A percentile compares a stretch with the other conserved stretches of the same genome.
These are phyloP conservation scores for Falco novaeseelandiae DNA, from an alignment of 2,797 vertebrate genomes.

Conservation along the genomic window DNA sequence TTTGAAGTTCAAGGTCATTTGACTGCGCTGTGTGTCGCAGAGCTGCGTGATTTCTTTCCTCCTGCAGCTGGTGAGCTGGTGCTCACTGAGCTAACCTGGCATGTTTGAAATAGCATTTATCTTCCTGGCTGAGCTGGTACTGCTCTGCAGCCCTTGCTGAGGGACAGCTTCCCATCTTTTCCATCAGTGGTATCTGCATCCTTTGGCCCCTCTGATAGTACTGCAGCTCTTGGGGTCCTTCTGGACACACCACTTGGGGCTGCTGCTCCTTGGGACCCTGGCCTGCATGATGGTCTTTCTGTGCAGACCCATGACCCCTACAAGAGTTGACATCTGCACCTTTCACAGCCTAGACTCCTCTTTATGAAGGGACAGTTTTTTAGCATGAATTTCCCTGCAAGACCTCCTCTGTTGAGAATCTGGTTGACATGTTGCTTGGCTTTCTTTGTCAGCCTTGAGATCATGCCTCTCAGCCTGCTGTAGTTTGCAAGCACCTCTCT, in stretches of 20 bases:
- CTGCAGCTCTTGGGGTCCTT: not conserved
- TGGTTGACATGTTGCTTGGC: not conserved
- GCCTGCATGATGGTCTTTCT: not conserved
- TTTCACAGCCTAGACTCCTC: not conserved
- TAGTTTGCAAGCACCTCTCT: not conserved
- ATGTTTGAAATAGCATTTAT: not conserved
- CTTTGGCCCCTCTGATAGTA: not conserved
- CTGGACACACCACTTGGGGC: rapidly evolving
- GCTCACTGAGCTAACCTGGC: not conserved
- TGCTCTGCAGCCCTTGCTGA: not conserved
- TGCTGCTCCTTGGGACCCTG: not conserved
- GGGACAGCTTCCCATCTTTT: not conserved
- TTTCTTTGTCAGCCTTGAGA: not conserved
- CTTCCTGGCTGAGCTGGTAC: not conserved
- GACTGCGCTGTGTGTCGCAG: not conserved
- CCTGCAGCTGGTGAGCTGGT: not conserved
- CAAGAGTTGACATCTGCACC: not conserved
- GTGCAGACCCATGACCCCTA: not conserved
- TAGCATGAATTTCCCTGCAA: not conserved
- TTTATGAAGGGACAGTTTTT: not conserved
- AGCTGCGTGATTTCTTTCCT: not conserved
- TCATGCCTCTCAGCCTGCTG: not conserved
- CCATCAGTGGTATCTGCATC: not conserved
- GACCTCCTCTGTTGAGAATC: not conserved
- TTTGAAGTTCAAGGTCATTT: not conserved